Conservation (phyloP, 2,797 vertebrate genomes). For the Pipistrellus pygmaeus region DNA sequence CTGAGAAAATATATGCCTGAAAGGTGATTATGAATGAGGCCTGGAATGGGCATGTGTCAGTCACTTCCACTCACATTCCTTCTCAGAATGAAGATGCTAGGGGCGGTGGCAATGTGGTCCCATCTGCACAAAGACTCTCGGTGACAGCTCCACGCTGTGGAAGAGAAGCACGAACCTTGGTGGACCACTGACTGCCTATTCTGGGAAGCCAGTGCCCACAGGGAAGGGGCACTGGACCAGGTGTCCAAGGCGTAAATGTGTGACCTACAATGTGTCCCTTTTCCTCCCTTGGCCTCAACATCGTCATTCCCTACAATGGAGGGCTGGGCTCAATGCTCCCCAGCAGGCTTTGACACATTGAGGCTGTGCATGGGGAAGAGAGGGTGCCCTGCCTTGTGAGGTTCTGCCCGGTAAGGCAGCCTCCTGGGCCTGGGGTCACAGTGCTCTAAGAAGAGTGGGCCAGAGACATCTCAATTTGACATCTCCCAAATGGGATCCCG, state of each 20-base stretch:
- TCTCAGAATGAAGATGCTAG: neutral
- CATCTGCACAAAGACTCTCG: neutral
- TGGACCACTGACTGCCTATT: neutral
- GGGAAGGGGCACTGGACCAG: neutral
- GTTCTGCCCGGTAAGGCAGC: neutral
- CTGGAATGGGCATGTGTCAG: neutral
- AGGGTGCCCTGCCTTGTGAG: neutral
- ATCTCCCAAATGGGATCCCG: conserved; percentile 59
- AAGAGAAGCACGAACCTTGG: neutral
- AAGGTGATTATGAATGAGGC: neutral
- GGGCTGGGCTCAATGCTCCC: neutral
- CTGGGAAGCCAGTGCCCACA: neutral
- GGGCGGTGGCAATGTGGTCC: neutral
- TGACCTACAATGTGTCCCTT: neutral
- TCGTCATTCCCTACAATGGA: neutral
- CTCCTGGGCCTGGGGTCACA: neutral
- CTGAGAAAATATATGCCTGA: neutral
- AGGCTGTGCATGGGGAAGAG: neutral
- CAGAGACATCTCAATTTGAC: neutral
- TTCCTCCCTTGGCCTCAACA: too few species aligned
- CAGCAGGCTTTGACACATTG: neutral
- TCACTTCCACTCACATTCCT: neutral
- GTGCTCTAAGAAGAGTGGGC: conserved; percentile 24
- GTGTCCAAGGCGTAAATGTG: neutral
- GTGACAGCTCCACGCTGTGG: too few species aligned